Conservation (phyloP, 2,797 vertebrate species). For the Allobates femoralis region DNA sequence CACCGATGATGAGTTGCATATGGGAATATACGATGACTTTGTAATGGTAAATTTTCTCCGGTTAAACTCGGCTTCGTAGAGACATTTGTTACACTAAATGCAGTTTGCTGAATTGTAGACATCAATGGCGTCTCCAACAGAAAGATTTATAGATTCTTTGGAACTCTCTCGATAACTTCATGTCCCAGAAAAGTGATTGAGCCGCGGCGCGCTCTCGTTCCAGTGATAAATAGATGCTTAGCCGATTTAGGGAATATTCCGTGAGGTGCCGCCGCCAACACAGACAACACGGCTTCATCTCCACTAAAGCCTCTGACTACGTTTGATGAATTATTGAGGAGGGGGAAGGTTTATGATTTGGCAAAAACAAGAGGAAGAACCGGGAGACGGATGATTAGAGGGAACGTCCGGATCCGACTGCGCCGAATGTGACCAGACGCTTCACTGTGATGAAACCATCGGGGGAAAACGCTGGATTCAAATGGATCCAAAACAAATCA, state of each 20-base stretch:
- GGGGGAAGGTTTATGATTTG: constrained; percentile 49
- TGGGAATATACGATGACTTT: background rate
- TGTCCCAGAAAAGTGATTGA: constrained; percentile 11
- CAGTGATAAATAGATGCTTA: constrained; percentile 42
- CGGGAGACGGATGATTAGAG: constrained; percentile 44
- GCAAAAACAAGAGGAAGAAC: constrained; percentile 46
- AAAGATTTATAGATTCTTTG: constrained; percentile 29
- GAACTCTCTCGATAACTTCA: constrained; percentile 11
- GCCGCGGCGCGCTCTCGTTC: constrained; percentile 7
- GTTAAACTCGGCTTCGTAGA: background rate
- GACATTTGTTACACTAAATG: background rate
- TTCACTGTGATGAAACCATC: constrained; percentile 29
- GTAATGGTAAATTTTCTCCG: background rate
- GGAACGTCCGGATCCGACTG: background rate
- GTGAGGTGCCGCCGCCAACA: constrained; percentile 13
- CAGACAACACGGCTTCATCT: constrained; percentile 11
- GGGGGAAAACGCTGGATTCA: constrained; percentile 34
- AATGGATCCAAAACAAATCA: constrained; percentile 15
- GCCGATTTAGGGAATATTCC: constrained; percentile 32
- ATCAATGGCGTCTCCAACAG: background rate
- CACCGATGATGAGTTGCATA: background rate
- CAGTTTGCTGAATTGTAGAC: background rate
- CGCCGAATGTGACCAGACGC: background rate
- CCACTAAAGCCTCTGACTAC: constrained; percentile 40
- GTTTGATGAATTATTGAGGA: constrained; percentile 60